Percentiles rank a stretch among this genome's conserved stretches.
These are phyloP conservation scores for Melanotaenia trifasciata DNA, from an alignment of 2,797 vertebrate species.

Conservation along the genomic window DNA sequence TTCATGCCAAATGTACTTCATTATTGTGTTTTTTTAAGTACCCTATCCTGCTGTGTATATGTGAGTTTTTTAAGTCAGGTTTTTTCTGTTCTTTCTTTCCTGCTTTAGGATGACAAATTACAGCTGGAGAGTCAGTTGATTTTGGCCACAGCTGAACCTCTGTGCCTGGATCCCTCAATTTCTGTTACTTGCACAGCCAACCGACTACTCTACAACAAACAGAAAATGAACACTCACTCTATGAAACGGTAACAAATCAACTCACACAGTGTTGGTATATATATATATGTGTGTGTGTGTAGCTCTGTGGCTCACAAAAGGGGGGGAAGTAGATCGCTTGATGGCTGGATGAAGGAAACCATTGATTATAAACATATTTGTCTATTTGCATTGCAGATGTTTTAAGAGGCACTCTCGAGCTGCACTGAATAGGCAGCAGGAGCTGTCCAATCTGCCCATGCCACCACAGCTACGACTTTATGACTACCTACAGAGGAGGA, in stretches of 20 bases:
- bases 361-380: conserved; percentile 1
- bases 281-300: not conserved
- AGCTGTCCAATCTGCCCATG: conserved; percentile 89
- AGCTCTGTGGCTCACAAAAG: conserved; percentile 3
- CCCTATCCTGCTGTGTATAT: not conserved
- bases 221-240: conserved; percentile 97
- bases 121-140: conserved; percentile 97
- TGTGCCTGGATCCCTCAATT: conserved; percentile 97
- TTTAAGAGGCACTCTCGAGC: conserved; percentile 95
- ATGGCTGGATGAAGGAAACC: conserved; percentile 7
- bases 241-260: conserved; percentile 90
- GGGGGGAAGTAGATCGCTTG: not conserved
- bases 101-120: conserved; percentile 94
- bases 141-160: conserved; percentile 95
- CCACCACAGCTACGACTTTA: conserved; percentile 93
- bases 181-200: conserved; percentile 96
- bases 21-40: not conserved
- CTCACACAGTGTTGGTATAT: not conserved
- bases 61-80: not conserved
- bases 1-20: not conserved
- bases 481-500: conserved; percentile 96
- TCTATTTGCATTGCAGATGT: conserved; percentile 81
- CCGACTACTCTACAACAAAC: conserved; percentile 95
- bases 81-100: conserved; percentile 24
- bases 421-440: conserved; percentile 94